phyloP scores from a whole-genome alignment of 2,888 invertebrate genomes.

The Fabriciana adippe region DNA sequence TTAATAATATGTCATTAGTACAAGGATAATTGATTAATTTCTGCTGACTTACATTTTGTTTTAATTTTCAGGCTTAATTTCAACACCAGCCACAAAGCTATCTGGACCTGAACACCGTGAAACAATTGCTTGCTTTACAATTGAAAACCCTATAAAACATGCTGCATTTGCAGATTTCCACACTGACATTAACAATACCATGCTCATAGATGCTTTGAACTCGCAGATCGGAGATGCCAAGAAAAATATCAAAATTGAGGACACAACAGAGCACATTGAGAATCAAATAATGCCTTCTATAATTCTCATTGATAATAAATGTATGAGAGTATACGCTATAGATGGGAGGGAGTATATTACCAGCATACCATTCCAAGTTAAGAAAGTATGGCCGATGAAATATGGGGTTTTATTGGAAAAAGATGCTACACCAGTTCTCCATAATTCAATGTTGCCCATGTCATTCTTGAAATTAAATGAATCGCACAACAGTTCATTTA shows the following conservation, averaged over 20 bases:
- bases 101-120: constrained; percentile 79
- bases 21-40: not conserved
- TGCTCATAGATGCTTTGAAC: constrained; percentile 78
- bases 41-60: not conserved
- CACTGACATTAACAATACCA: constrained; percentile 77
- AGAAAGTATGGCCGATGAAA: constrained; percentile 91
- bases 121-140: constrained; percentile 88
- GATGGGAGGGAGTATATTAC: constrained; percentile 92
- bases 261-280: constrained; percentile 74
- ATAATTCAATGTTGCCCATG: constrained; percentile 60
- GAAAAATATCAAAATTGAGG: constrained; percentile 75
- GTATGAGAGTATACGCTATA: constrained; percentile 88
- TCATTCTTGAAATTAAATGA: constrained; percentile 70
- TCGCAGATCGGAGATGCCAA: constrained; percentile 75
- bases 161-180: constrained; percentile 87
- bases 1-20: no score
- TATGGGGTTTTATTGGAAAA: constrained; percentile 93
- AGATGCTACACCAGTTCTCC: constrained; percentile 68
- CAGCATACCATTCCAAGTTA: constrained; percentile 90
- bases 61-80: constrained; percentile 71
- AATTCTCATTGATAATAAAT: constrained; percentile 88
- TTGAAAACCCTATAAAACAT: constrained; percentile 91
- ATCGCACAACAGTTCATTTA: constrained; percentile 65
- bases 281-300: constrained; percentile 85
- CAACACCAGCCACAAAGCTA: constrained; percentile 74